phyloP scores from a whole-genome alignment of 2,888 invertebrate species.

The Melanargia galathea region DNA sequence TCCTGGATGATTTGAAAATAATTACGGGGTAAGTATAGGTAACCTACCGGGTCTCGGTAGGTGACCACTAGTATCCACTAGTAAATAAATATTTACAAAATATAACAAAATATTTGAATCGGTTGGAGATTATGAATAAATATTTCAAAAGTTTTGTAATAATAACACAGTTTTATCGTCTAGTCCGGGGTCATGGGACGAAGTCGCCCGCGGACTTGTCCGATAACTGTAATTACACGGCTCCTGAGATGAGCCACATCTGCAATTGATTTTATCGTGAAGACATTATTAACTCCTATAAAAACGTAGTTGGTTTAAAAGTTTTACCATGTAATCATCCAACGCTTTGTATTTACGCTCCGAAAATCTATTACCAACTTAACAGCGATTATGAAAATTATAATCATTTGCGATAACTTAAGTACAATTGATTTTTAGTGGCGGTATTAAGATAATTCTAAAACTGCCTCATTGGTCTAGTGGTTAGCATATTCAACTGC shows the following conservation, averaged over 20 bases:
- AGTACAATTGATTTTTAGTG: constrained; percentile 29
- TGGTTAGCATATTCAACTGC: no score
- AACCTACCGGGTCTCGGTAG: no score
- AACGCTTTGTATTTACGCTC: constrained; percentile 54
- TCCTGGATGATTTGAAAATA: no score
- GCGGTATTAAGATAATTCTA: constrained; percentile 12
- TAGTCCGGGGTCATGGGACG: constrained; percentile 30
- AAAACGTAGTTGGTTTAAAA: constrained; percentile 34
- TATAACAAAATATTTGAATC: no score
- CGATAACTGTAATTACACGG: constrained; percentile 67
- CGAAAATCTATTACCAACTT: constrained; percentile 57
- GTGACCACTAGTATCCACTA: no score
- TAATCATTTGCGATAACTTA: constrained; percentile 27
- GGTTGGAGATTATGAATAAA: neutral
- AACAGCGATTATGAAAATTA: constrained; percentile 9
- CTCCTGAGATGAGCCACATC: constrained; percentile 64
- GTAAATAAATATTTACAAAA: no score
- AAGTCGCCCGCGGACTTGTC: constrained; percentile 44
- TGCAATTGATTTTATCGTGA: constrained; percentile 76
- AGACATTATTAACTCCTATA: constrained; percentile 60
- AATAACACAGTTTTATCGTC: neutral
- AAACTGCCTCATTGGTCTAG: no score
- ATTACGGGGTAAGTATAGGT: no score
- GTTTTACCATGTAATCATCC: constrained; percentile 48
- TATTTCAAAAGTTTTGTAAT: neutral